phyloP scores from a whole-genome alignment of 2,888 invertebrate species.

The Synergus itoensis region DNA sequence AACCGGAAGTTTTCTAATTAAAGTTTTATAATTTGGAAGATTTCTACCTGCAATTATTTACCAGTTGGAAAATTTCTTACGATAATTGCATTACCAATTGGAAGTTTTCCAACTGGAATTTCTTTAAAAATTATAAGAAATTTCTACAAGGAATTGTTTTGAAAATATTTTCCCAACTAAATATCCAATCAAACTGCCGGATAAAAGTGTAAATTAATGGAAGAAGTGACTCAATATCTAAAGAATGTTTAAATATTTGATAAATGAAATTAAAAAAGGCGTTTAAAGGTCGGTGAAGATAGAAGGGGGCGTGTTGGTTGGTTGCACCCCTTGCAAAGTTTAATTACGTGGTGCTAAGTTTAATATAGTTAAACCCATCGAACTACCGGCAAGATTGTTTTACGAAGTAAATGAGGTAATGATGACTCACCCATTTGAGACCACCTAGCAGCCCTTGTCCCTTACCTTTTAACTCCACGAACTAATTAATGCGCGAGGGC shows the following conservation, averaged over 20 bases:
- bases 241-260: background rate
- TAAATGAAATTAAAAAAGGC: constrained; percentile 3
- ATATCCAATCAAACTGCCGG: too few species aligned
- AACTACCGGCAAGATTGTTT: constrained; percentile 73
- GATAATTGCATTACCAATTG: too few species aligned
- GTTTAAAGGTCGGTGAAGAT: background rate
- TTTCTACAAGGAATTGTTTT: too few species aligned
- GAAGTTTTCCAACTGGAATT: background rate
- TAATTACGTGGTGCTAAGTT: constrained; percentile 75
- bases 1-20: too few species aligned
- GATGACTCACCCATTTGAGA: constrained; percentile 75
- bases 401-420: constrained; percentile 76
- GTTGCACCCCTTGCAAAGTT: constrained; percentile 65
- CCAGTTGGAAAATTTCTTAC: too few species aligned
- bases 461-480: constrained; percentile 55
- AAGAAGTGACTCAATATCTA: background rate
- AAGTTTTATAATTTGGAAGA: too few species aligned
- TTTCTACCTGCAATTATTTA: too few species aligned
- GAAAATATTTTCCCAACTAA: too few species aligned
- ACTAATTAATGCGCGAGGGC: constrained; percentile 69
- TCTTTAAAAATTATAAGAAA: too few species aligned
- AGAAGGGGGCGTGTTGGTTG: constrained; percentile 7
- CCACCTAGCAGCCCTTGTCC: constrained; percentile 69
- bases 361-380: constrained; percentile 72
- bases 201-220: background rate